Conservation (phyloP, 1,140 invertebrate genomes). For the Nasonia giraulti region DNA sequence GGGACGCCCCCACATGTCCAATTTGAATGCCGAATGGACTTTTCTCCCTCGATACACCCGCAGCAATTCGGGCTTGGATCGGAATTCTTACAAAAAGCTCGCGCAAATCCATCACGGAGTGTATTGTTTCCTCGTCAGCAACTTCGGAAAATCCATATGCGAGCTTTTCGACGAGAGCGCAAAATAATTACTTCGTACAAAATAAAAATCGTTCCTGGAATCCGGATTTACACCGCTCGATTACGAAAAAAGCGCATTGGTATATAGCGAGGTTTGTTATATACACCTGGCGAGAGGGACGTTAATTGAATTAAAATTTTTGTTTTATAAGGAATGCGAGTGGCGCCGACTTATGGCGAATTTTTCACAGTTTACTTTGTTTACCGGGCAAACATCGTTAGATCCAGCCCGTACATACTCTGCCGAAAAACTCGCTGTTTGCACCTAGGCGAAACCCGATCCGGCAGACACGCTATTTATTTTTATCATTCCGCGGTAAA, state of each 20-base stretch:
- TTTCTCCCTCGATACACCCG: not conserved
- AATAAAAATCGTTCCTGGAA: not conserved
- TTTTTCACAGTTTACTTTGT: too few species aligned
- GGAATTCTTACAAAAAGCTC: not conserved
- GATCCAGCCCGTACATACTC: too few species aligned
- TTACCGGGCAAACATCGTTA: too few species aligned
- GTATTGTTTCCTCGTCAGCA: not conserved
- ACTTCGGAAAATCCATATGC: too few species aligned
- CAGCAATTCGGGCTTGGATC: not conserved
- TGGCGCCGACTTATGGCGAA: not conserved
- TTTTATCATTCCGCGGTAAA: not conserved
- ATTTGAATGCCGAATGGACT: not conserved
- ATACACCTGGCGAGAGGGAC: not conserved
- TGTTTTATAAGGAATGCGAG: not conserved
- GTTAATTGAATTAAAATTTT: not conserved
- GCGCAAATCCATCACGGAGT: not conserved
- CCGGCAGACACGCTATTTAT: not conserved
- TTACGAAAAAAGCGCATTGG: not conserved
- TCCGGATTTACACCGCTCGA: too few species aligned
- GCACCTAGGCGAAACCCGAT: not conserved
- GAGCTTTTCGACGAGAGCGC: not conserved
- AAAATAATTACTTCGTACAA: not conserved
- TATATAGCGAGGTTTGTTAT: too few species aligned
- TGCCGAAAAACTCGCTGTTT: not conserved
- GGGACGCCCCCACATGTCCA: not conserved